phyloP scores from a whole-genome alignment of 2,797 vertebrate genomes.

The Lutjanus campechanus region DNA sequence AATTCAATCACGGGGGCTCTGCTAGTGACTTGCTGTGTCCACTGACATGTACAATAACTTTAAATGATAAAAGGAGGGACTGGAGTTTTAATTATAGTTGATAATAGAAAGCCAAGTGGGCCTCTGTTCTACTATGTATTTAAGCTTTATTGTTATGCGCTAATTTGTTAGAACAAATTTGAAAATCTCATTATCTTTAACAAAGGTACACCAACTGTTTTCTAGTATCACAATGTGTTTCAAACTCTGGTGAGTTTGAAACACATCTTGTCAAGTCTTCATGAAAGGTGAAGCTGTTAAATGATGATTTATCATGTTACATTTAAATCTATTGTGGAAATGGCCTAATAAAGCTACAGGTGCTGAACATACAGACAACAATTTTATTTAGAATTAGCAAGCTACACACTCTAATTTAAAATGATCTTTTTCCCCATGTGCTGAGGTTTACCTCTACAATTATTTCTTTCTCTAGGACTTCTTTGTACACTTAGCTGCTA shows the following conservation, averaged over 20 bases:
- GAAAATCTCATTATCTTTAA: neutral
- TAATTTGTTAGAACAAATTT: neutral
- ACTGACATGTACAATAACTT: neutral
- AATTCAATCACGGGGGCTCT: neutral
- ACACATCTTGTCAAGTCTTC: neutral
- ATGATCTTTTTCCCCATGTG: neutral
- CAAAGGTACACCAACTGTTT: neutral
- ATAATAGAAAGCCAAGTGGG: neutral
- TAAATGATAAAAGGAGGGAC: neutral
- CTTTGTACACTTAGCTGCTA: neutral
- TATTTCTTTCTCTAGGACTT: neutral
- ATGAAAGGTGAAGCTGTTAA: neutral
- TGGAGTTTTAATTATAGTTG: neutral
- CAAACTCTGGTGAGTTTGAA: neutral
- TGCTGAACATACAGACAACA: neutral
- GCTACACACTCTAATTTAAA: no score
- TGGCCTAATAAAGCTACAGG: neutral
- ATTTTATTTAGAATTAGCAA: no score
- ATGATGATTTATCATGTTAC: neutral
- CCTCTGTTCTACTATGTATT: neutral
- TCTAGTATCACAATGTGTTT: neutral
- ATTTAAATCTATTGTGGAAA: neutral
- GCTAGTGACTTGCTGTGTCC: neutral
- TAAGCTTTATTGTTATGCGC: neutral
- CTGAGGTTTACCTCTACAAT: neutral